Base-by-base conservation (phyloP, 2,113 vertebrate genomes). In the Spheniscus mendiculus region DNA sequence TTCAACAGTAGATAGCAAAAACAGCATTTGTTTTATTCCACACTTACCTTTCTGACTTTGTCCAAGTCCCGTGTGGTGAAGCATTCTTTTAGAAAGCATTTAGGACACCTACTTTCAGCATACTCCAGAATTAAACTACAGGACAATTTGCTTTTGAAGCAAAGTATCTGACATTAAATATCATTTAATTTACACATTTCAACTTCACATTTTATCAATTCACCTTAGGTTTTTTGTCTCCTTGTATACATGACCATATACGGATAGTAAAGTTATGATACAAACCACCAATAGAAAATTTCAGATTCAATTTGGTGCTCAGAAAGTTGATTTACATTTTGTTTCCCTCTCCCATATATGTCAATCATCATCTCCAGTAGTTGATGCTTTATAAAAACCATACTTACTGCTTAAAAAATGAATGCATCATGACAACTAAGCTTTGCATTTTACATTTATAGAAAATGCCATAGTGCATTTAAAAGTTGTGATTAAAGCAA, bases 401-500 rank as follows among this genome's bases (percentile, higher is more conserved):
- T 18, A 56, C 22, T 42, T 42, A 42, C 42, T 42, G 14, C 42
- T 42, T 42, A 42, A 42, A 42, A 42, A 42, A 42, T 42, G 42
- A 42, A 42, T 42, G 42, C 42, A 42, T 42, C 42, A 6, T 42
- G 42, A 42, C 42, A 42, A 42, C 42, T 42, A 42, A 42, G 42
- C 14, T 15, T 42, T 42, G 42, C n/a, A 36, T 85, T 62, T 81
- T 40, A 86, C 29, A 38, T n/a, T 91, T 66, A 76, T 5, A 85
- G 62, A 66, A 91, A 91, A 89, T 42, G 21, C 32, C 84, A 55
- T 45, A 79, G 34, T 61, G 40, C 58, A 40, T 69, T 65, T 73
- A 63, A 63, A 67, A 93, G 30, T 70, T 70, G 53, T 69, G 32
- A 82, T 88, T 85, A 94, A 96, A 97, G 79, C 71, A 96, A 92